These are phyloP conservation scores for Gymnodraco acuticeps DNA, from an alignment of 2,797 vertebrate genomes.

Conservation along the genomic window DNA sequence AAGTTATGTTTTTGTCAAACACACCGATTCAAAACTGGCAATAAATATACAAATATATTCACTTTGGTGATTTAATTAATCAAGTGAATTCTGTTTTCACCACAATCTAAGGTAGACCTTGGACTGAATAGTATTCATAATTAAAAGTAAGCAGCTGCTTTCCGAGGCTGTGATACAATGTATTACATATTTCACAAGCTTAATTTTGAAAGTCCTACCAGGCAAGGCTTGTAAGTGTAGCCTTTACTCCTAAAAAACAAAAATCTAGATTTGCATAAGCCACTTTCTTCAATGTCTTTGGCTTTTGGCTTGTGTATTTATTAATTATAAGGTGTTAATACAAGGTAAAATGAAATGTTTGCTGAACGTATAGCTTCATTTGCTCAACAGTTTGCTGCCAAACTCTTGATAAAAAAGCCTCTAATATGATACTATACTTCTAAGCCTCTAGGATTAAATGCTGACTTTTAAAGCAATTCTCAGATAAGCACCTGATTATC, in stretches of 20 bases:
- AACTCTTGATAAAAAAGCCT: not conserved
- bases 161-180: slow-evolving; percentile 16
- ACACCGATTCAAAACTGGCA: not conserved
- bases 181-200: slow-evolving; percentile 25
- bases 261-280: slow-evolving; percentile 9
- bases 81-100: not conserved
- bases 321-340: slow-evolving; percentile 20
- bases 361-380: not conserved
- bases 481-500: slow-evolving; percentile 5
- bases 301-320: not conserved
- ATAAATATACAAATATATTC: not conserved
- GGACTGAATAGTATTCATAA: slow-evolving; percentile 6
- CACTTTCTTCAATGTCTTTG: not conserved
- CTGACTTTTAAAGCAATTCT: slow-evolving; percentile 7
- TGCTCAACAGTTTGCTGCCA: not conserved
- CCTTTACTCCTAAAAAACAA: slow-evolving; percentile 5
- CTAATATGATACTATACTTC: slow-evolving; percentile 14
- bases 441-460: not conserved
- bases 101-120: slow-evolving; percentile 10
- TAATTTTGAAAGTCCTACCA: slow-evolving; percentile 11
- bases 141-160: slow-evolving; percentile 8
- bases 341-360: slow-evolving; percentile 11
- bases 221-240: slow-evolving; percentile 26
- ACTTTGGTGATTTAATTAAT: not conserved
- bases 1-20: not conserved